Evolutionary conservation across 2,113 vertebrate genomes (phyloP).

Genomic region (Oplegnathus fasciatus): DNA sequence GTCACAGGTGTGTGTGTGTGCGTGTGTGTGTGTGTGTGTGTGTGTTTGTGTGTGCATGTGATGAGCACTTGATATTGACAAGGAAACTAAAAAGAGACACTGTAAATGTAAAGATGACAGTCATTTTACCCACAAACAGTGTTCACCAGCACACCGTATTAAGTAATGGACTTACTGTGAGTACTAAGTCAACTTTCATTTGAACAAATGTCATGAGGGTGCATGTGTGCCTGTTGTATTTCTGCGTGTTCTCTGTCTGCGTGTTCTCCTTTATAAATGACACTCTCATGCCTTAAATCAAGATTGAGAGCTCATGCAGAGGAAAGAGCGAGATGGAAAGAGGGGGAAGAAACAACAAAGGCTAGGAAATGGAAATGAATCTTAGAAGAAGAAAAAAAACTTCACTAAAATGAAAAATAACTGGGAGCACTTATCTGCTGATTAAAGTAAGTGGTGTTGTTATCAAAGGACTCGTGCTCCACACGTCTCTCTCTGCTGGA

Average conservation of each 20-base stretch:
- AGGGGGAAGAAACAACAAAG: conserved; percentile 1
- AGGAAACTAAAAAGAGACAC: not conserved
- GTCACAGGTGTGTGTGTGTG: conserved; percentile 78
- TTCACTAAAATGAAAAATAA: conserved; percentile 54
- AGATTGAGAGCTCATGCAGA: conserved; percentile 24
- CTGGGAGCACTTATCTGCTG: conserved; percentile 69
- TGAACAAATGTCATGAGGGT: not conserved
- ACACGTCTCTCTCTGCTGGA: conserved; percentile 37
- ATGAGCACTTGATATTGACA: not conserved
- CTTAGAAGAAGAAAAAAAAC: conserved; percentile 20
- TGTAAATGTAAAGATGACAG: not conserved
- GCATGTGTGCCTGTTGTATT: not conserved
- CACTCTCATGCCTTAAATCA: conserved; percentile 32
- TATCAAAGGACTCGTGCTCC: conserved; percentile 66
- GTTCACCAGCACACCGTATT: not conserved
- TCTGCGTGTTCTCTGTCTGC: not conserved
- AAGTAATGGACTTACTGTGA: not conserved
- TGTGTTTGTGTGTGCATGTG: not conserved
- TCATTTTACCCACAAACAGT: no score
- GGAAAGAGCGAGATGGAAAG: conserved; percentile 16
- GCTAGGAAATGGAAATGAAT: conserved; percentile 40
- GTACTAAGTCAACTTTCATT: not conserved
- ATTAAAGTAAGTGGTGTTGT: conserved; percentile 68
- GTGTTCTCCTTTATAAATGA: conserved; percentile 16
- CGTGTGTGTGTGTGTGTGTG: conserved; percentile 5